A percentile compares a stretch with the other conserved stretches of the same genome.
phyloP scores from a whole-genome alignment of 2,888 invertebrate genomes.

The Sceliomorpha sp. region DNA sequence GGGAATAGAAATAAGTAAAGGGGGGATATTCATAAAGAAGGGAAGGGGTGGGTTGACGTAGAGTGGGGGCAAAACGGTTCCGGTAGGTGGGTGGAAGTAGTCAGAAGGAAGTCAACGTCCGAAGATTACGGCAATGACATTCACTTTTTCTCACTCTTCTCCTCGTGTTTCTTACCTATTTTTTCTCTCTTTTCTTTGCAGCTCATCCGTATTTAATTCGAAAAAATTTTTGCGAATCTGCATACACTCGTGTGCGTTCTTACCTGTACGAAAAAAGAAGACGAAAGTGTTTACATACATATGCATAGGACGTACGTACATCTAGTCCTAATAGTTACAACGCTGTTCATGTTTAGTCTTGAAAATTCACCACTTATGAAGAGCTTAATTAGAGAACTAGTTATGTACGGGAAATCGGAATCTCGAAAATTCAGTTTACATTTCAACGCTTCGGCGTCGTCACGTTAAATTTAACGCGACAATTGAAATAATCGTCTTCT shows the following conservation, averaged over 20 bases:
- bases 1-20: constrained; percentile 24
- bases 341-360: constrained; percentile 16
- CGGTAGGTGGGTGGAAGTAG: constrained; percentile 57
- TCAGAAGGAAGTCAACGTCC: constrained; percentile 79
- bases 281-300: constrained; percentile 19
- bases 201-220: constrained; percentile 30
- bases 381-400: constrained; percentile 23
- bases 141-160: constrained; percentile 78
- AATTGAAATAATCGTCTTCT: constrained; percentile 56
- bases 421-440: constrained; percentile 7
- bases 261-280: too few relatives aligned
- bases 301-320: constrained; percentile 14
- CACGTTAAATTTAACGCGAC: too few relatives aligned
- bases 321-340: constrained; percentile 39
- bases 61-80: constrained; percentile 59
- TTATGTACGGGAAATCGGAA: constrained; percentile 17
- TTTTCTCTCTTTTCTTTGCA: constrained; percentile 57
- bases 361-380: constrained; percentile 30
- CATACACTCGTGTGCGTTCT: background rate
- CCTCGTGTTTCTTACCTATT: constrained; percentile 65
- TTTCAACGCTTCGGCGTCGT: too few relatives aligned
- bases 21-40: constrained; percentile 38
- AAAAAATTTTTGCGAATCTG: constrained; percentile 12
- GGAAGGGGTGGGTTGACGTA: constrained; percentile 53
- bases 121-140: constrained; percentile 81